phyloP scores from a whole-genome alignment of 2,888 invertebrate species.

The Lobophora halterata region DNA sequence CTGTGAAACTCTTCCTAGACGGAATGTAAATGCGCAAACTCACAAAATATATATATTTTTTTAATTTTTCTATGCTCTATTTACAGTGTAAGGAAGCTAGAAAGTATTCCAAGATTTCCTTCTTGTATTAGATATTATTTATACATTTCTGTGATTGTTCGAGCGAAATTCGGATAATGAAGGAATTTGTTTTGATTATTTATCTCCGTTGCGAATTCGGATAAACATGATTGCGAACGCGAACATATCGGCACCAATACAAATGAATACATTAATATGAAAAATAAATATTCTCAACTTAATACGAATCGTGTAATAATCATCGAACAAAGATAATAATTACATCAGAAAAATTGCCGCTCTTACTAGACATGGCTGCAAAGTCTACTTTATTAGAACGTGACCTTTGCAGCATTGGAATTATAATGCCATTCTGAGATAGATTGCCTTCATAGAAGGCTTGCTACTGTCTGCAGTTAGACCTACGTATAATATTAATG shows the following conservation, averaged over 20 bases:
- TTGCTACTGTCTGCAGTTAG: too few species aligned
- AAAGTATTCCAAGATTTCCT: conserved; percentile 31
- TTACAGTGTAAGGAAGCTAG: conserved; percentile 43
- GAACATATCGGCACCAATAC: too few species aligned
- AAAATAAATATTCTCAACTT: too few species aligned
- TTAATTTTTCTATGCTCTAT: conserved; percentile 56
- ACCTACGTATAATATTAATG: too few species aligned
- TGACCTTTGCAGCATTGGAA: too few species aligned
- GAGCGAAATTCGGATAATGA: conserved; percentile 22
- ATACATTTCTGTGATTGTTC: conserved; percentile 28
- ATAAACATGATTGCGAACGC: conserved; percentile 27
- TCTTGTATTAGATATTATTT: conserved; percentile 35
- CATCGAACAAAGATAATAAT: too few species aligned
- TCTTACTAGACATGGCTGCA: too few species aligned
- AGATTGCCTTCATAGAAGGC: too few species aligned
- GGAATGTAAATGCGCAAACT: conserved; percentile 63
- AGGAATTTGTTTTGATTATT: conserved; percentile 27
- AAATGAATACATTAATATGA: conserved; percentile 3
- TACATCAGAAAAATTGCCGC: too few species aligned
- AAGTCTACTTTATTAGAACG: too few species aligned
- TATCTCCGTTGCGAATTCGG: conserved; percentile 24
- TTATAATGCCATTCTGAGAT: too few species aligned
- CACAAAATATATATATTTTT: conserved; percentile 61
- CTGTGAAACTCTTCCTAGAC: conserved; percentile 62
- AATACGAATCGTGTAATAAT: too few species aligned